phyloP scores from a whole-genome alignment of 2,888 invertebrate genomes.

The Meganola albula region DNA sequence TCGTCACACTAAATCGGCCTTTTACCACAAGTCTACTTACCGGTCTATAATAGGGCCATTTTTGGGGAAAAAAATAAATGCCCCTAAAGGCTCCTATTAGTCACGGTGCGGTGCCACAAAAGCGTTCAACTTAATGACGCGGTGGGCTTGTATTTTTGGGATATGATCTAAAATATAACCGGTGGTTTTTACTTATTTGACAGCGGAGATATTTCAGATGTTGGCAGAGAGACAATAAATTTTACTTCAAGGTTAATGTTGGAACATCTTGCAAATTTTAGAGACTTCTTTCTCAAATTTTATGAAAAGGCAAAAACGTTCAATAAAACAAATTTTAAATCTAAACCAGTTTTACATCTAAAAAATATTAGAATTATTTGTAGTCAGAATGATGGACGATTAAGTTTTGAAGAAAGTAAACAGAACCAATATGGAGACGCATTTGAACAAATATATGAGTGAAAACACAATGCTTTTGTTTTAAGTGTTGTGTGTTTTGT shows the following conservation, averaged over 20 bases:
- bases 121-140: slow-evolving; percentile 37
- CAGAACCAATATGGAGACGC: slow-evolving; percentile 26
- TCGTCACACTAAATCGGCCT: slow-evolving; percentile 38
- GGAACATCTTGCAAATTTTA: no score
- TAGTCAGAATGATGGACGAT: slow-evolving; percentile 18
- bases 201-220: slow-evolving; percentile 18
- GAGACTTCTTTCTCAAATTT: no score
- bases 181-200: slow-evolving; percentile 22
- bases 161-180: slow-evolving; percentile 31
- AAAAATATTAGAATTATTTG: no score
- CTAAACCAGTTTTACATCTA: no score
- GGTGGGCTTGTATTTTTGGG: slow-evolving; percentile 29
- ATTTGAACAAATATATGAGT: slow-evolving; percentile 19
- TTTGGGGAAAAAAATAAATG: slow-evolving; percentile 52
- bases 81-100: slow-evolving; percentile 65
- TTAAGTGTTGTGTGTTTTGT: slow-evolving; percentile 70
- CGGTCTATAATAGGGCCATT: slow-evolving; percentile 42
- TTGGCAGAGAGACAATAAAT: no score
- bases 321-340: no score
- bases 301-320: no score
- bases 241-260: no score
- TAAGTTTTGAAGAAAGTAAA: slow-evolving; percentile 20
- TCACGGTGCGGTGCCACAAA: slow-evolving; percentile 54
- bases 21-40: slow-evolving; percentile 44
- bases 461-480: slow-evolving; percentile 60